These are phyloP conservation scores for Formicarius rufipectus DNA, from an alignment of 2,113 vertebrate species.

Conservation along the genomic window DNA sequence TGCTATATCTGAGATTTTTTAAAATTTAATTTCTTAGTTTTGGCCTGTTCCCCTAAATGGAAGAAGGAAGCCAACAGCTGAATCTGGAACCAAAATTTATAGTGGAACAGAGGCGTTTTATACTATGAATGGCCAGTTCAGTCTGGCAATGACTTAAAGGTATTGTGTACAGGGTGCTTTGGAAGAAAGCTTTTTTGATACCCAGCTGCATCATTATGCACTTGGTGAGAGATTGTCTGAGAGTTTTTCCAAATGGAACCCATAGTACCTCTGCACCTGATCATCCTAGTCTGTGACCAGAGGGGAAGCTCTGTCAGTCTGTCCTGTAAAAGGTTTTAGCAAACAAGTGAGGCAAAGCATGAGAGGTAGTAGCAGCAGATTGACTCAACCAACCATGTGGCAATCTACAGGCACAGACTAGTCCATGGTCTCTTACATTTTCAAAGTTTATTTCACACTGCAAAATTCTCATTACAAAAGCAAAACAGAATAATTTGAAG, in stretches of 20 bases:
- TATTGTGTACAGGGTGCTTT: background rate
- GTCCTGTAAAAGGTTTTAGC: background rate
- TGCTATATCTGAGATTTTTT: background rate
- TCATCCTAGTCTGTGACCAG: background rate
- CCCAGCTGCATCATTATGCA: fast-evolving
- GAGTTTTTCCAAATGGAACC: background rate
- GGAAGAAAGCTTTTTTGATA: background rate
- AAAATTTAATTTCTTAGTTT: background rate
- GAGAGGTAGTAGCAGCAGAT: background rate
- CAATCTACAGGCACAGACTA: background rate
- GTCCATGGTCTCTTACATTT: background rate
- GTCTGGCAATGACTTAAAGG: background rate
- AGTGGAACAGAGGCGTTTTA: background rate
- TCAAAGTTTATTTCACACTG: slow-evolving; percentile 50
- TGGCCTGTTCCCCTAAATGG: background rate
- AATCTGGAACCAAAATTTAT: background rate
- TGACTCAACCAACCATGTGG: background rate
- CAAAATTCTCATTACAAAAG: slow-evolving; percentile 15
- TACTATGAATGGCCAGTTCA: background rate
- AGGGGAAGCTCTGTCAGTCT: background rate
- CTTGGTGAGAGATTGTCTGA: background rate
- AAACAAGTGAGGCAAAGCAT: background rate
- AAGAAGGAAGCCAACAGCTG: background rate
- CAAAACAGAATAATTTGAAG: background rate
- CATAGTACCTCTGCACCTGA: background rate